Percentiles rank a stretch among this genome's conserved stretches.
Conservation (phyloP, 1,140 invertebrate species). For the Melitaea cinxia region DNA sequence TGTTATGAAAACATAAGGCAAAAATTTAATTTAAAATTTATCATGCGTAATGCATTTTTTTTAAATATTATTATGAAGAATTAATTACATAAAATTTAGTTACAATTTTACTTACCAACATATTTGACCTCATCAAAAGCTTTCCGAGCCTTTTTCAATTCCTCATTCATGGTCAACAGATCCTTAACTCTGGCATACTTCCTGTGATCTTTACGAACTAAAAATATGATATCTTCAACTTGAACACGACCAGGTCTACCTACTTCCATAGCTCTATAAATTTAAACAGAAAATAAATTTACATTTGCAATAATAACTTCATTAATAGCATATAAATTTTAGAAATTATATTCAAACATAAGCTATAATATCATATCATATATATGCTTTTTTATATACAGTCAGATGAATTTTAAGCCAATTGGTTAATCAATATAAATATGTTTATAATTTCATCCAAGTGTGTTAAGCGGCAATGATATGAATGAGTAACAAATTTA, state of each 20-base stretch:
- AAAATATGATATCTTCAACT: constrained; percentile 99
- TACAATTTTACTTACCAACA: constrained; percentile 73
- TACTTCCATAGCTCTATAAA: constrained; percentile 96
- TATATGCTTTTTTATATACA: too few relatives aligned
- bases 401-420: too few relatives aligned
- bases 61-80: neutral
- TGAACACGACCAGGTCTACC: constrained; percentile 96
- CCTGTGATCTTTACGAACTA: constrained; percentile 97
- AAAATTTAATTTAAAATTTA: neutral
- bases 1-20: too few relatives aligned
- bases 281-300: neutral
- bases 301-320: too few relatives aligned
- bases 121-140: constrained; percentile 99
- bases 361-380: neutral
- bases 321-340: too few relatives aligned
- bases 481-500: too few relatives aligned
- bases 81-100: neutral
- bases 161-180: constrained; percentile 99
- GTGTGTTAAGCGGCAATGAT: too few relatives aligned
- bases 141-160: constrained; percentile 98
- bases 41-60: constrained; percentile 1
- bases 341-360: too few relatives aligned
- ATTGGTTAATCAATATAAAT: too few relatives aligned
- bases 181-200: constrained; percentile 99
- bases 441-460: too few relatives aligned